phyloP scores from a whole-genome alignment of 2,888 invertebrate species.

The Eupelmus urozonus region DNA sequence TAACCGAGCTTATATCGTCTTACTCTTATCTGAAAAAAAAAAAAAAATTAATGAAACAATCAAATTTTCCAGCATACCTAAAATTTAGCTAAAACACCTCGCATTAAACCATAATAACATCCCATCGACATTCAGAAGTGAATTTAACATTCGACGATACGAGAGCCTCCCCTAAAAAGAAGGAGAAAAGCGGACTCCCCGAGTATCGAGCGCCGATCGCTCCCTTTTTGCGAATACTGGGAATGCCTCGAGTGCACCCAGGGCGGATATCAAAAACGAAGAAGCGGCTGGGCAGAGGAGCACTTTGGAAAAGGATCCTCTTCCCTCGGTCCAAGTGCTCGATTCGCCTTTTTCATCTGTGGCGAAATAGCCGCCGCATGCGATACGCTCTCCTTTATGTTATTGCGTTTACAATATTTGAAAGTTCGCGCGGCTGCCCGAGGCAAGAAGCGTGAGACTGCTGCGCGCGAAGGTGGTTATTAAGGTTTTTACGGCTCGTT shows the following conservation, averaged over 20 bases:
- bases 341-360: constrained; percentile 49
- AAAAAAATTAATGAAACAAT: no score
- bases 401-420: constrained; percentile 47
- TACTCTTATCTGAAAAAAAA: no score
- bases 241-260: constrained; percentile 35
- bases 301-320: constrained; percentile 24
- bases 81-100: neutral
- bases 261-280: constrained; percentile 37
- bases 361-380: neutral
- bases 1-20: no score
- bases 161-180: neutral
- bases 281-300: no score
- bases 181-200: neutral
- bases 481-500: constrained; percentile 14
- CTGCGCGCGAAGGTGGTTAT: constrained; percentile 7
- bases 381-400: constrained; percentile 42
- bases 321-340: neutral
- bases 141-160: constrained; percentile 18
- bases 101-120: constrained; percentile 9
- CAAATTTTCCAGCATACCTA: neutral
- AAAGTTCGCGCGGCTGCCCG: constrained; percentile 15
- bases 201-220: constrained; percentile 2
- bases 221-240: constrained; percentile 9
- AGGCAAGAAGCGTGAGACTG: constrained; percentile 17
- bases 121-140: constrained; percentile 12